Percentiles rank a stretch among this genome's conserved stretches.
phyloP scores from a whole-genome alignment of 2,113 vertebrate genomes.

The Hippopotamus amphibius region DNA sequence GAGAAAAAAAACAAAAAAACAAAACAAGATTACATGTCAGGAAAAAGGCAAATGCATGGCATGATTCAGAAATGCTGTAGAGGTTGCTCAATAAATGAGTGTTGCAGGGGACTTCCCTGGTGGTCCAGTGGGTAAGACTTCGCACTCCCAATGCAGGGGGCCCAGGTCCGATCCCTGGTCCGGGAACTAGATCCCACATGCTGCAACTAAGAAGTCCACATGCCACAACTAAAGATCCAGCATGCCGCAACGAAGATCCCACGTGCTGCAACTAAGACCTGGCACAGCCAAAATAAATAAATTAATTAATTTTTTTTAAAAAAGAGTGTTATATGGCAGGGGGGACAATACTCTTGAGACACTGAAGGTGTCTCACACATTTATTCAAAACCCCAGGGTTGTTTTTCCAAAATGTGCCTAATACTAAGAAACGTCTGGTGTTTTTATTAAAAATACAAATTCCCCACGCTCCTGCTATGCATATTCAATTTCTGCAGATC shows the following conservation, averaged over 20 bases:
- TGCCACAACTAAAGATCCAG: too few species aligned
- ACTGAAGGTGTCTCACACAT: background rate
- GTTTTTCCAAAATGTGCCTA: slow-evolving; percentile 36
- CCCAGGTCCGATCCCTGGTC: too few species aligned
- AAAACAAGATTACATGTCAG: background rate
- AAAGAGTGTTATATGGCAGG: background rate
- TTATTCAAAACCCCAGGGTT: background rate
- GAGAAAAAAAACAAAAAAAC: background rate
- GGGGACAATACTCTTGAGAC: background rate
- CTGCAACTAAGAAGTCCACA: too few species aligned
- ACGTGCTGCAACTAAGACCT: too few species aligned
- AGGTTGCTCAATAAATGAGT: slow-evolving; percentile 59
- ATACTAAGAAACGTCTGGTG: background rate
- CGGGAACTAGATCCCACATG: too few species aligned
- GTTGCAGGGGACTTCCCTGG: background rate
- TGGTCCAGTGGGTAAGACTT: too few species aligned
- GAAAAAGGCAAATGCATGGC: background rate
- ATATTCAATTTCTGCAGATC: slow-evolving; percentile 32
- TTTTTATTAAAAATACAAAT: slow-evolving; percentile 60
- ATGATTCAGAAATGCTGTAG: slow-evolving; percentile 37
- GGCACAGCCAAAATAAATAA: too few species aligned
- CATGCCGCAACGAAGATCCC: too few species aligned
- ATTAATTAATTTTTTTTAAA: background rate
- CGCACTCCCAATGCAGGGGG: too few species aligned
- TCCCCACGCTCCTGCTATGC: background rate